Percentiles rank a stretch among this genome's conserved stretches.
phyloP scores from a whole-genome alignment of 2,888 invertebrate genomes.

The Yponomeuta cagnagella region DNA sequence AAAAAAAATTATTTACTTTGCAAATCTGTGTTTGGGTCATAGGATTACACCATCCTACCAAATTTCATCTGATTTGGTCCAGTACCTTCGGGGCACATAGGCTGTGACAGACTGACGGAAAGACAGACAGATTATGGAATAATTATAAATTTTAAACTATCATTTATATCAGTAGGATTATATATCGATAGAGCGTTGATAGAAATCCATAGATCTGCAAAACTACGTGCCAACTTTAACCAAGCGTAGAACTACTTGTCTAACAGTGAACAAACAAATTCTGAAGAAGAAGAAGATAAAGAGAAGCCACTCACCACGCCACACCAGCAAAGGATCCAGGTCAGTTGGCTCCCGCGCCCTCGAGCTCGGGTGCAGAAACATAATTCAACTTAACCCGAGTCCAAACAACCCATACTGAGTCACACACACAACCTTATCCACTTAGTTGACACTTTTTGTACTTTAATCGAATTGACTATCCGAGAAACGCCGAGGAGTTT shows the following conservation, averaged over 20 bases:
- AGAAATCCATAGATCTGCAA: too few relatives aligned
- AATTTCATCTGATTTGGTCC: too few relatives aligned
- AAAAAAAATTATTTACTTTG: too few relatives aligned
- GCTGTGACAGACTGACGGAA: too few relatives aligned
- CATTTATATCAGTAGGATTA: too few relatives aligned
- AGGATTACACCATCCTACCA: too few relatives aligned
- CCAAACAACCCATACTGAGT: constrained; percentile 62
- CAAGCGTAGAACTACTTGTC: neutral
- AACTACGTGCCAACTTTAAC: too few relatives aligned
- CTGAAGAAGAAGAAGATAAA: neutral
- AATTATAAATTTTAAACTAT: too few relatives aligned
- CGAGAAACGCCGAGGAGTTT: constrained; percentile 24
- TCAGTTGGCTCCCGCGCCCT: constrained; percentile 62
- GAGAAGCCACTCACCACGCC: constrained; percentile 57
- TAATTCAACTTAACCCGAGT: constrained; percentile 69
- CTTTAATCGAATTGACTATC: constrained; percentile 15
- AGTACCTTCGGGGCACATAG: too few relatives aligned
- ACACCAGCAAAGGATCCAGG: constrained; percentile 62
- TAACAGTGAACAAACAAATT: neutral
- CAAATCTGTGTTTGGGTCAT: too few relatives aligned
- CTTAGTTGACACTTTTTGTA: constrained; percentile 30
- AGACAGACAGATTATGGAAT: too few relatives aligned
- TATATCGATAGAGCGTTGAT: too few relatives aligned
- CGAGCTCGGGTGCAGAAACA: constrained; percentile 70
- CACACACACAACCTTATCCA: constrained; percentile 36